Evolutionary conservation across 2,113 vertebrate genomes (phyloP), one percentile per base, ranked within the genome.

Genomic region (Cyphomyrus plagiostoma): DNA sequence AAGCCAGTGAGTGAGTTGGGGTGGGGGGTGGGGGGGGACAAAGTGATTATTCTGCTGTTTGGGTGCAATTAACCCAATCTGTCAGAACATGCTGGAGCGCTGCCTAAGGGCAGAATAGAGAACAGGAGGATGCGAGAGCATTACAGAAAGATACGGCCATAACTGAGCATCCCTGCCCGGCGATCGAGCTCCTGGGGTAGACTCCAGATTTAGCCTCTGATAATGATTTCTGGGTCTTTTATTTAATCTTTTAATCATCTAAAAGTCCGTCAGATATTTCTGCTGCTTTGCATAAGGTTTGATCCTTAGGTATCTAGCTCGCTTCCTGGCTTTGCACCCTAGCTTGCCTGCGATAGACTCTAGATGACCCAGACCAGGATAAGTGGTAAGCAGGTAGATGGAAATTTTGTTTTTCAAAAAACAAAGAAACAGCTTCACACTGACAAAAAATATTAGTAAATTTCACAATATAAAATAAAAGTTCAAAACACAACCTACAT

Each of bases 41-140:
- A 93, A 93, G 90, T 94, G 92, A 95, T 96, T 94, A 94, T 96
- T 95, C 94, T 92, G 94, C 93, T 96, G 95, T 95, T 96, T 95
- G 95, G 95, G 94, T 96, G 93, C 95, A 96, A 96, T 97, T 96
- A 96, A 94, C 95, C 93, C 94, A 95, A 96, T 96, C 95, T 96
- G 95, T 96, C 96, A 96, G 95, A 95, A 94, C 93, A 95, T 95
- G 95, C 95, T 93, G 92, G 96, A 94, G 93, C 96, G 95, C 96
- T 96, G 95, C 96, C 95, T 94, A 93, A 93, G 95, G 95, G 91
- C 90, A 93, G 93, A 93, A 94, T 39, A 6, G 66, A 26, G 89
- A 42, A 62, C 80, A 85, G 23, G 87, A 48, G 49, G 3, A 46
- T 11, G 45, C 85, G 26, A 42, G 50, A 70, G 5, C 87, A 52